These are phyloP conservation scores for Ictalurus furcatus DNA, from an alignment of 2,113 vertebrate genomes.

Conservation along the genomic window DNA sequence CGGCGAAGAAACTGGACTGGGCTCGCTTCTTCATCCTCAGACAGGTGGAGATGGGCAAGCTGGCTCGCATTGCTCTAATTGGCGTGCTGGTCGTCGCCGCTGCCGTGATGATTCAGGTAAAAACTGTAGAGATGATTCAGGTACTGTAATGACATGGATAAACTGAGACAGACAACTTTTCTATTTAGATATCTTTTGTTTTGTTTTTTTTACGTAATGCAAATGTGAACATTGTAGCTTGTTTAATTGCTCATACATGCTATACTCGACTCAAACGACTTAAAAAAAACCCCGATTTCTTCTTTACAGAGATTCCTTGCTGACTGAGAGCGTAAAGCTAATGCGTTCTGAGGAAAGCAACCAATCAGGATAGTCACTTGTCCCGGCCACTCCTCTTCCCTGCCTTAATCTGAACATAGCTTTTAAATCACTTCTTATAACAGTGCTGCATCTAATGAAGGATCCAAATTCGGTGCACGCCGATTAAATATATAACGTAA, in stretches of 20 bases:
- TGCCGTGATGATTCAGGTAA: conserved; percentile 68
- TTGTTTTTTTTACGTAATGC: too few species aligned
- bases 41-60: conserved; percentile 59
- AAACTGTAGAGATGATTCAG: neutral
- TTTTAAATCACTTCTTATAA: conserved; percentile 23
- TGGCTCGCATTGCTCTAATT: conserved; percentile 66
- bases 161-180: neutral
- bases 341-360: conserved; percentile 1
- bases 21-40: conserved; percentile 81
- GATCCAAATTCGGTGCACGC: conserved; percentile 12
- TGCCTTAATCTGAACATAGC: neutral
- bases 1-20: conserved; percentile 78
- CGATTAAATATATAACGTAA: neutral
- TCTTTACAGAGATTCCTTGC: conserved; percentile 38
- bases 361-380: conserved; percentile 11
- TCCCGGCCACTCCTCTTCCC: conserved; percentile 3
- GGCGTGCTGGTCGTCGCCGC: conserved; percentile 65
- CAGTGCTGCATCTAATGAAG: conserved; percentile 22
- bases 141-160: neutral
- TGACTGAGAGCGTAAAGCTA: conserved; percentile 23
- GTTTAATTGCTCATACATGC: neutral
- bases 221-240: neutral
- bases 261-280: neutral
- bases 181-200: neutral
- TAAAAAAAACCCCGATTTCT: neutral